A percentile compares a stretch with the other conserved stretches of the same genome.
Evolutionary conservation across 2,797 vertebrate genomes (phyloP).

Genomic region (Odontamblyopus rebecca): DNA sequence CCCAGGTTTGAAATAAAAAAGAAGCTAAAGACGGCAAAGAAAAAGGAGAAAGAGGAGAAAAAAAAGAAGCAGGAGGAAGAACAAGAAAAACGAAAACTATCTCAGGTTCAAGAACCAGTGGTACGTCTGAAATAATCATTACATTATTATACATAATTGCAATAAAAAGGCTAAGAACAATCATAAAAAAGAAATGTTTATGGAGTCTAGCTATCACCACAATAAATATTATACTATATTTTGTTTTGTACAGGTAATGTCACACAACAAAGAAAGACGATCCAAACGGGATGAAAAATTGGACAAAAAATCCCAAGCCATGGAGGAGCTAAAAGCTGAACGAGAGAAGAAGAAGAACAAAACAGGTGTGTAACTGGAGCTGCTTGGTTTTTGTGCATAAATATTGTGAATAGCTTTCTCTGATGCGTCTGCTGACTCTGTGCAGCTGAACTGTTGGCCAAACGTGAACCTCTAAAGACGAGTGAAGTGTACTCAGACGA

Average conservation of each 20-base stretch:
- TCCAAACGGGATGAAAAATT: conserved; percentile 96
- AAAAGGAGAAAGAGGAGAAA: conserved; percentile 98
- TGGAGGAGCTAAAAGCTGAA: conserved; percentile 98
- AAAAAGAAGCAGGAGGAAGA: conserved; percentile 98
- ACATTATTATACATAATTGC: too few relatives aligned
- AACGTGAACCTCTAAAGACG: conserved; percentile 95
- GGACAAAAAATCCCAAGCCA: conserved; percentile 98
- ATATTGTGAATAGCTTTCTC: neutral
- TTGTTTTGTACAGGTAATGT: conserved; percentile 84
- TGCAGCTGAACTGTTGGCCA: conserved; percentile 94
- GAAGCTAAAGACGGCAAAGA: conserved; percentile 97
- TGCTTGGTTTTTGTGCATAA: neutral
- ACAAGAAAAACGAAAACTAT: conserved; percentile 94
- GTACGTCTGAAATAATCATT: conserved; percentile 53
- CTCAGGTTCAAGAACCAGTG: conserved; percentile 96
- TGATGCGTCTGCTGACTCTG: conserved; percentile 6
- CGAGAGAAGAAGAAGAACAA: conserved; percentile 98
- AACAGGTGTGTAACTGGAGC: conserved; percentile 79
- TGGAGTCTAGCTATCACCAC: too few relatives aligned
- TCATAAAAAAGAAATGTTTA: too few relatives aligned
- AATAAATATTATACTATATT: neutral
- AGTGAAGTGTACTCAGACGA: conserved; percentile 99
- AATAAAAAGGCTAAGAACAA: too few relatives aligned
- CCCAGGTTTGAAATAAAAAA: conserved; percentile 98
- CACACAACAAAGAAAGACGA: conserved; percentile 96